Evolutionary conservation across 2,797 vertebrate species (phyloP), one percentile per base, ranked within the genome.

Genomic region (Microctenopoma lineatum): DNA sequence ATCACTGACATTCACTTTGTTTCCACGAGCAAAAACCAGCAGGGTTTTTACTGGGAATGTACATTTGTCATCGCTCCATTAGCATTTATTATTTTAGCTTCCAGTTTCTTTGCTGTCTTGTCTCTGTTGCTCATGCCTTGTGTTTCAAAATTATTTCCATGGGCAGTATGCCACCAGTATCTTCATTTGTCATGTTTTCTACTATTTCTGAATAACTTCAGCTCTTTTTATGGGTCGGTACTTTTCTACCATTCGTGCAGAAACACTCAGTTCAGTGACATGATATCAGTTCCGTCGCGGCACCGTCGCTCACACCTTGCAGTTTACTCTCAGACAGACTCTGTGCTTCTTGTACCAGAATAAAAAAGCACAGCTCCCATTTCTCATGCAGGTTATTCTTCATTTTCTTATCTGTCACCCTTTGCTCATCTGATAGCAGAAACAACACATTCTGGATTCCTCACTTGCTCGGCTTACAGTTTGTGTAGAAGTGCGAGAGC

Each of bases 401-500:
- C 36, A 65, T 75, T 42, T 73, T 80, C 68, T 76, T 68, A 57
- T 86, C 81, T 68, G 66, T 70, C 79, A 70, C 59, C 57, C 60
- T 38, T 21, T 45, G 70, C 73, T 79, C 73, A 80, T 79, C 48
- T 73, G 78, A 86, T 10, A 16, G 59, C 18, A 63, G 48, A 77
- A 78, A 73, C 53, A 68, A 64, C 68, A 75, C 54, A 53, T 75
- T 76, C 51, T 56, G 50, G 42, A 56, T 65, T 59, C 57, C 64
- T 50, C 53, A 7, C 53, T 66, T 36, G 29, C 70, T 81, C 69
- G 55, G 53, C 73, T 86, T 84, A 55, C 73, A 59, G 69, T 79
- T 71, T 77, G 50, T 68, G 68, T 80, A 67, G 63, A 76, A 66
- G 73, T 74, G 77, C 61, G 59, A 76, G 79, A 77, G 73, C 79